A percentile compares a stretch with the other conserved stretches of the same genome.
Conservation (phyloP, 2,888 invertebrate genomes). For the Drosophila testacea region DNA sequence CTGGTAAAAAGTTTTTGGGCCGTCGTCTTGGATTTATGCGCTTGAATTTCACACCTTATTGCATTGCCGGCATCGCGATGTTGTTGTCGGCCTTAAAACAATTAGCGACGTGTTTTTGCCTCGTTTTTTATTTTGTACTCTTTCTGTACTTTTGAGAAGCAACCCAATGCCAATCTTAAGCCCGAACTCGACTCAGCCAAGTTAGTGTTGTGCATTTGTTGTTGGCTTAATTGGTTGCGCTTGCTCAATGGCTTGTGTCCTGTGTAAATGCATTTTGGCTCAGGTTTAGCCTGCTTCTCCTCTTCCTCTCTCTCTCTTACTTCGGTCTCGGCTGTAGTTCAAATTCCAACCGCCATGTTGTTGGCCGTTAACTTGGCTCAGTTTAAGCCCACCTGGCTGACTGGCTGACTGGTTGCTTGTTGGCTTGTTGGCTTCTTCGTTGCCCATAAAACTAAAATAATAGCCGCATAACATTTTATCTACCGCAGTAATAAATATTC, state of each 20-base stretch:
- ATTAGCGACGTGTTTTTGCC: constrained; percentile 58
- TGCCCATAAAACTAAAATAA: constrained; percentile 79
- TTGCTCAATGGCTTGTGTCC: constrained; percentile 70
- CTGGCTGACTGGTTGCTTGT: constrained; percentile 38
- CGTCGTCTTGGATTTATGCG: constrained; percentile 58
- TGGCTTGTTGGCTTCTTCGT: constrained; percentile 55
- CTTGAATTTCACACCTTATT: constrained; percentile 81
- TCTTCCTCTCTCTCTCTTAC: neutral
- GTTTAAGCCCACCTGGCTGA: constrained; percentile 59
- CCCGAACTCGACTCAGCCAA: constrained; percentile 20
- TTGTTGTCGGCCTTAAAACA: constrained; percentile 68
- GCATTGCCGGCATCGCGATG: constrained; percentile 42
- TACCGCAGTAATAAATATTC: constrained; percentile 79
- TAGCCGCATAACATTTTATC: constrained; percentile 81
- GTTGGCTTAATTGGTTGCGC: constrained; percentile 61
- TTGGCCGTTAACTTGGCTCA: constrained; percentile 43
- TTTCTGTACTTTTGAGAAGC: neutral
- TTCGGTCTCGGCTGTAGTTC: neutral
- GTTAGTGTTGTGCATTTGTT: constrained; percentile 29
- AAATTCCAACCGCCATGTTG: constrained; percentile 37
- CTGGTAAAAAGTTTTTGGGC: constrained; percentile 43
- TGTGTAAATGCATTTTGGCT: constrained; percentile 30
- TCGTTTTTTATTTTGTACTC: neutral
- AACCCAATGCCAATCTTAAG: constrained; percentile 36
- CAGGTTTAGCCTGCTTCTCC: neutral